phyloP scores from a whole-genome alignment of 2,797 vertebrate genomes.

The Tolypeutes matacus region DNA sequence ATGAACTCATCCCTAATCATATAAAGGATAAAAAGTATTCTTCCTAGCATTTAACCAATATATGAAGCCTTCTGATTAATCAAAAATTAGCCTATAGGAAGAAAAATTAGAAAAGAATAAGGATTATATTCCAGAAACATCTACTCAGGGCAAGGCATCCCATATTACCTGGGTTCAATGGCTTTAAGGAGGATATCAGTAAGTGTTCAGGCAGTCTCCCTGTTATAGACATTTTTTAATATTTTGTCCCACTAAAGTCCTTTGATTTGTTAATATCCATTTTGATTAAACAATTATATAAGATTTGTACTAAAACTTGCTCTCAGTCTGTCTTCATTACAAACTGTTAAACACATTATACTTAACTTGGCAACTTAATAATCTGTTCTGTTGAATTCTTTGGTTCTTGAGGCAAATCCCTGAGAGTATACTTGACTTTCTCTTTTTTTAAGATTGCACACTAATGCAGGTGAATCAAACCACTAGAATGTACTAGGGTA shows the following conservation, averaged over 20 bases:
- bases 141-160: not conserved
- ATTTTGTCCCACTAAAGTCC: slow-evolving; percentile 13
- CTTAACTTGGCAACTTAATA: slow-evolving; percentile 55
- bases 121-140: slow-evolving; percentile 24
- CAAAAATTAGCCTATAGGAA: slow-evolving; percentile 20
- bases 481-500: slow-evolving; percentile 10
- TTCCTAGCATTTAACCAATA: slow-evolving; percentile 28
- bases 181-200: not conserved
- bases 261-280: slow-evolving; percentile 41
- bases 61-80: not conserved
- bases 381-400: slow-evolving; percentile 31
- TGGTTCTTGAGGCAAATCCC: slow-evolving; percentile 32
- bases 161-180: slow-evolving; percentile 10
- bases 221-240: not conserved
- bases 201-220: not conserved
- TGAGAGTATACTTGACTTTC: slow-evolving; percentile 2
- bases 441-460: slow-evolving; percentile 45
- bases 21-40: slow-evolving; percentile 38
- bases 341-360: slow-evolving; percentile 52
- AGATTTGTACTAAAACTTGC: slow-evolving; percentile 40
- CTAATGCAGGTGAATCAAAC: slow-evolving; percentile 33
- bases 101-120: not conserved
- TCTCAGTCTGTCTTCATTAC: slow-evolving; percentile 29
- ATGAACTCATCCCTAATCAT: slow-evolving; percentile 24
- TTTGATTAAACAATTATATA: slow-evolving; percentile 17